Percentiles rank a stretch among this genome's conserved stretches.
Evolutionary conservation across 2,113 vertebrate genomes (phyloP).

Genomic region (Grantiella picta): DNA sequence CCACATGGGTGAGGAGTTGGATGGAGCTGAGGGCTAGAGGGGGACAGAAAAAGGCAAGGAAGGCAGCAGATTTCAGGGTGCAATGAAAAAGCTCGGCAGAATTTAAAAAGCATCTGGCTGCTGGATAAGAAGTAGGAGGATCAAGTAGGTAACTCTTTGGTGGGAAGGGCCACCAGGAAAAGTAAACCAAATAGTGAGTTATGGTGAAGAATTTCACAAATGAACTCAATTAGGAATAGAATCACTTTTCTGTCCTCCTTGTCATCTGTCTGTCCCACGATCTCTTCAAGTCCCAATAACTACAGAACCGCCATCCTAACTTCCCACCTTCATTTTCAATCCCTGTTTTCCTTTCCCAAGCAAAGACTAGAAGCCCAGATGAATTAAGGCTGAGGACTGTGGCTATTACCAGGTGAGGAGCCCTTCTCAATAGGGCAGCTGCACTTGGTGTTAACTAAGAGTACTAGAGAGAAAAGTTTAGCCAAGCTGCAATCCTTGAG

Average conservation of each 20-base stretch:
- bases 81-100: background rate
- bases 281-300: background rate
- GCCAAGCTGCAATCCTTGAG: background rate
- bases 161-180: background rate
- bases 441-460: background rate
- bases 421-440: background rate
- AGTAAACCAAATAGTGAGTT: background rate
- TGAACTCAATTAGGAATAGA: background rate
- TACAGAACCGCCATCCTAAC: background rate
- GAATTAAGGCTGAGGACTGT: background rate
- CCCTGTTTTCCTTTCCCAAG: background rate
- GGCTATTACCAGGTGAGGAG: background rate
- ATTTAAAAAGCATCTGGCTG: background rate
- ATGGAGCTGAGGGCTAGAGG: background rate
- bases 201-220: background rate
- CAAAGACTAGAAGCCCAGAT: background rate
- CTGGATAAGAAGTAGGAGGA: background rate
- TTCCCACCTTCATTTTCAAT: background rate
- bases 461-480: background rate
- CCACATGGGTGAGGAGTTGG: background rate
- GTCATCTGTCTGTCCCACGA: background rate
- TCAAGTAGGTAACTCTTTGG: background rate
- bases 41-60: background rate
- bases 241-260: background rate
- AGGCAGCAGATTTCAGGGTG: background rate